Evolutionary conservation across 2,888 invertebrate species (phyloP), one percentile per base, ranked within the genome.

Genomic region (Eudasyphora cyanicolor): DNA sequence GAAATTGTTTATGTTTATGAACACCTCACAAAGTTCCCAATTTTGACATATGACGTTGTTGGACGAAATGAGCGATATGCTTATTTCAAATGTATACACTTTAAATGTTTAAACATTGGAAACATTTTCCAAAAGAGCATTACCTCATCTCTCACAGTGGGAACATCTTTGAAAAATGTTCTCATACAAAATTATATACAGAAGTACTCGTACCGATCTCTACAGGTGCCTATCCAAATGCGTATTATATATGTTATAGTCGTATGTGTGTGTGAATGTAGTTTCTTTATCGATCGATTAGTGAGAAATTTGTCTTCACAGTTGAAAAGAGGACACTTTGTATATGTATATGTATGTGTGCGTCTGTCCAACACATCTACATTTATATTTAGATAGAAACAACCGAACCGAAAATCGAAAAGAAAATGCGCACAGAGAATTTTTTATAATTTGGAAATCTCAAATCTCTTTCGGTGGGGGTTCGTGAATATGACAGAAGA

Each of bases 351-450:
- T n/a, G n/a, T n/a, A n/a, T n/a, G 73, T 19, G 24, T 38, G 67
- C 42, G 38, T 60, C 51, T 67, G 38, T 60, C 51, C n/a, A n/a
- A n/a, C n/a, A 27, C n/a, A 45, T 24, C 6, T 24, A 60, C 29
- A 67, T 60, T 70, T 70, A 60, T 49, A 70, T 17, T 45, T 70
- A 70, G 45, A 70, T 60, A 42, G 42, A 76, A 51, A 49, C 54
- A 76, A 29, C 1, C 21, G 35, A 79, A 14, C 24, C 45, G 38
- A 29, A 64, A 76, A 29, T 2, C 21, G 35, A 79, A 14, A 35
- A 60, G 38, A 29, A 74, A 76, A 24, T 77, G 76, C 79, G 79
- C 82, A 79, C 64, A 79, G 81, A 84, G 84, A 81, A 70, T 67
- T 64, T 57, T 54, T 76, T 19, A 76, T 69, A 76, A 70, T 29